A percentile compares a stretch with the other conserved stretches of the same genome.
Conservation (phyloP, 2,113 vertebrate species). For the Tetrao urogallus region DNA sequence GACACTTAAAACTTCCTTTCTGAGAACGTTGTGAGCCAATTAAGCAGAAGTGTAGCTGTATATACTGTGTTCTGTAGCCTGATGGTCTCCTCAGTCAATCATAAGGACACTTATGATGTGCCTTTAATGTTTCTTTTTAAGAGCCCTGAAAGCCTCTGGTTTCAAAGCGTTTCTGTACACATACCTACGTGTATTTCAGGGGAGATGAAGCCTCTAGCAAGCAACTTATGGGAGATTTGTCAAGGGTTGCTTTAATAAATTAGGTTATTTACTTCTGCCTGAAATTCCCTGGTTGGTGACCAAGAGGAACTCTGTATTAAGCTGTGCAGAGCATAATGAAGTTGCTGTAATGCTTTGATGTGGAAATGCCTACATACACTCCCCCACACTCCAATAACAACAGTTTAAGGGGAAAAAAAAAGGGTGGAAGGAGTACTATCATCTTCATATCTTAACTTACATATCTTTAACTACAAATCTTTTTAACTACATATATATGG, state of each 20-base stretch:
- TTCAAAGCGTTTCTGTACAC: constrained; percentile 29
- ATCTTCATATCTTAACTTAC: neutral
- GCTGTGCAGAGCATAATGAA: constrained; percentile 39
- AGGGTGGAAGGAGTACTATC: neutral
- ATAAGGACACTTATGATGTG: neutral
- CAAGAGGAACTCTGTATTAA: constrained; percentile 51
- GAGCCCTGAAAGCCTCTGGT: neutral
- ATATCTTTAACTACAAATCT: neutral
- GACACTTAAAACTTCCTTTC: neutral
- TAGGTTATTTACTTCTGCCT: constrained; percentile 58
- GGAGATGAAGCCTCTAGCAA: constrained; percentile 4
- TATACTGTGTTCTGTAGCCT: neutral
- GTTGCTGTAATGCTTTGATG: constrained; percentile 55
- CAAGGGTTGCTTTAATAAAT: constrained; percentile 41
- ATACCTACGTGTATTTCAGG: constrained; percentile 10
- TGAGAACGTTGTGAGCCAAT: neutral
- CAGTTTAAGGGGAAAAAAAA: neutral
- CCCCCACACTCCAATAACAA: neutral
- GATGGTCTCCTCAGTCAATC: neutral
- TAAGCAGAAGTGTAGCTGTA: neutral
- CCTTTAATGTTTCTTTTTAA: neutral
- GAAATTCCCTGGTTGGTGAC: constrained; percentile 52
- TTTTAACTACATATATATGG: neutral
- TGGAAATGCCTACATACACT: constrained; percentile 36
- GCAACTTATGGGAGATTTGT: constrained; percentile 42